Evolutionary conservation across 2,113 vertebrate genomes (phyloP).

Genomic region (Oenanthe oenanthe): DNA sequence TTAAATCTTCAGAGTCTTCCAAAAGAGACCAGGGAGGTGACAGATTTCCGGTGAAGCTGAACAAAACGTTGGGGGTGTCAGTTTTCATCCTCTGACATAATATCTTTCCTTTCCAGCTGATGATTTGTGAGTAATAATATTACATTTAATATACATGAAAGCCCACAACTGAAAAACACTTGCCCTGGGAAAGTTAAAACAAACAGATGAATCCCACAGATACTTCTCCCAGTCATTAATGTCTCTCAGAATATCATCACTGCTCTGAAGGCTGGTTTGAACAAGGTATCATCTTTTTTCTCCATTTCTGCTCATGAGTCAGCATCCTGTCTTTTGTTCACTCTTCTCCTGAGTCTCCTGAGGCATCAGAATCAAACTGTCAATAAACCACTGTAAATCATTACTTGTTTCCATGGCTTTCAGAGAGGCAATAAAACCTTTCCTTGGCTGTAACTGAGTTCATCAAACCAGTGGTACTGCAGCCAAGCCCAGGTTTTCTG

Average conservation of each 20-base stretch:
- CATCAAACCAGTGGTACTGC: neutral
- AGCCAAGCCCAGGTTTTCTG: neutral
- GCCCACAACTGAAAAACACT: neutral
- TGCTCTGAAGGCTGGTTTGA: neutral
- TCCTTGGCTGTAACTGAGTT: neutral
- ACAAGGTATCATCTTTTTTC: neutral
- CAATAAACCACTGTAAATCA: neutral
- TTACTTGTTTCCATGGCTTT: neutral
- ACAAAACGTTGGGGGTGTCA: neutral
- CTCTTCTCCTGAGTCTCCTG: neutral
- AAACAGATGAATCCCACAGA: neutral
- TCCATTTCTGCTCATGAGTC: neutral
- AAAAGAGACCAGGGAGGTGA: neutral
- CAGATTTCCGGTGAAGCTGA: neutral
- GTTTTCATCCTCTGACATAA: neutral
- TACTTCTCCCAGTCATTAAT: neutral
- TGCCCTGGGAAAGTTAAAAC: neutral
- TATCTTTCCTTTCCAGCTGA: neutral
- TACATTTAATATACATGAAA: neutral
- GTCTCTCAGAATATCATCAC: neutral
- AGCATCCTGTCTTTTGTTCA: neutral
- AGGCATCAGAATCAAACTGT: neutral
- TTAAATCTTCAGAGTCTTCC: neutral
- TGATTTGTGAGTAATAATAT: neutral
- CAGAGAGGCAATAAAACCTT: neutral